phyloP scores from a whole-genome alignment of 2,888 invertebrate species.

The Xylota sylvarum region DNA sequence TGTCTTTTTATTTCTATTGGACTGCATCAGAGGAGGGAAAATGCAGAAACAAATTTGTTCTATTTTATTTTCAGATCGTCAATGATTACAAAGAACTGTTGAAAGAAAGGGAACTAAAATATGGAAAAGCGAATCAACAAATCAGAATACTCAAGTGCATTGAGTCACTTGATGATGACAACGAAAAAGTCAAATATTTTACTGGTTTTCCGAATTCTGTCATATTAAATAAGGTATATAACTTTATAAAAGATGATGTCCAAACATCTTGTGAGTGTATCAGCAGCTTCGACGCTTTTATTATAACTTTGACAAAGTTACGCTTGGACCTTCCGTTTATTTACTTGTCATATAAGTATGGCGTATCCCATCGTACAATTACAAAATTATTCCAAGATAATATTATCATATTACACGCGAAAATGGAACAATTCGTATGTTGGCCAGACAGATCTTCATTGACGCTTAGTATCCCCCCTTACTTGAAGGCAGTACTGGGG shows the following conservation, averaged over 20 bases:
- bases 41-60: too few species aligned
- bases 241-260: constrained; percentile 3
- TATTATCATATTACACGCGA: constrained; percentile 3
- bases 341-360: constrained; percentile 30
- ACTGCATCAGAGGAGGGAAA: too few species aligned
- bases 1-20: too few species aligned
- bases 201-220: constrained; percentile 26
- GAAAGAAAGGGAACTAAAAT: not conserved
- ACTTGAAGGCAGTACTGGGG: not conserved
- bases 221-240: constrained; percentile 1
- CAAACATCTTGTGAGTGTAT: constrained; percentile 8
- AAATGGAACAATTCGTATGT: not conserved
- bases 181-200: constrained; percentile 23
- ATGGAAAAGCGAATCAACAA: not conserved
- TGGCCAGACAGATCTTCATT: constrained; percentile 31
- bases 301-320: constrained; percentile 20
- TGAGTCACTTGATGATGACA: not conserved
- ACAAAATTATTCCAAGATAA: constrained; percentile 21
- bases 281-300: constrained; percentile 26
- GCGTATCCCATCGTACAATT: not conserved
- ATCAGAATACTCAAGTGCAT: not conserved
- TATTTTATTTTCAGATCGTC: not conserved
- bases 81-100: not conserved
- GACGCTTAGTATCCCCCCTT: not conserved
- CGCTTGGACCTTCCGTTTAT: constrained; percentile 27